Evolutionary conservation across 2,888 invertebrate species (phyloP), one percentile per base, ranked within the genome.

Genomic region (Mechanitis messenoides): DNA sequence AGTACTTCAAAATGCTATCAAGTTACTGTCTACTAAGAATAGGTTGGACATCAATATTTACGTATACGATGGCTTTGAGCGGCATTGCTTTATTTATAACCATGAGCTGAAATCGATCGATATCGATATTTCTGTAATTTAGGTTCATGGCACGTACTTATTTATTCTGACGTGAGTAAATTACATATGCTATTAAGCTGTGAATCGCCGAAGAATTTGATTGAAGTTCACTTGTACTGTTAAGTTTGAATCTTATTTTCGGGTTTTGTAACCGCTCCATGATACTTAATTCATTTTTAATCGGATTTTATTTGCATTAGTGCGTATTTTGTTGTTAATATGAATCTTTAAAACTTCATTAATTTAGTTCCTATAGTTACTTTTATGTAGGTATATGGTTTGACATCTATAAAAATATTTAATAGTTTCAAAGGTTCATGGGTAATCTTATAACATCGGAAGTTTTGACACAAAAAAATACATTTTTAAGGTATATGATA

Each of bases 251-350:
- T 71, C 70, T 71, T 74, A 74, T 69, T 69, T 65, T 65, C 67
- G 71, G 72, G 78, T 42, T 42, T 7, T 74, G 78, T 73, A 81
- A 79, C 76, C 73, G 66, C 62, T 66, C 65, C 64, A 72, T 72
- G 60, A 63, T 57, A 63, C n/a, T 42, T 66, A 58, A 33, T 45
- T 46, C 73, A 76, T 83, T 78, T 78, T 82, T 82, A 84, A 85
- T 85, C 84, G 80, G 77, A 78, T 84, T 83, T 81, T 80, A 80
- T 79, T 77, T n/a, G 77, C 6, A 11, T 31, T 28, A 31, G 2
- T 2, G 28, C 12, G 31, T 31, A 3, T 50, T 31, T 9, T 2
- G 50, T 50, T 50, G 7, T 50, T 7, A 50, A 50, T 50, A 31
- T 50, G 5, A 50, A 50, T 6, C 9, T 42, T 7, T 42, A 42